A percentile compares a stretch with the other conserved stretches of the same genome.
Conservation (phyloP, 2,113 vertebrate species). For the Suricata suricatta region DNA sequence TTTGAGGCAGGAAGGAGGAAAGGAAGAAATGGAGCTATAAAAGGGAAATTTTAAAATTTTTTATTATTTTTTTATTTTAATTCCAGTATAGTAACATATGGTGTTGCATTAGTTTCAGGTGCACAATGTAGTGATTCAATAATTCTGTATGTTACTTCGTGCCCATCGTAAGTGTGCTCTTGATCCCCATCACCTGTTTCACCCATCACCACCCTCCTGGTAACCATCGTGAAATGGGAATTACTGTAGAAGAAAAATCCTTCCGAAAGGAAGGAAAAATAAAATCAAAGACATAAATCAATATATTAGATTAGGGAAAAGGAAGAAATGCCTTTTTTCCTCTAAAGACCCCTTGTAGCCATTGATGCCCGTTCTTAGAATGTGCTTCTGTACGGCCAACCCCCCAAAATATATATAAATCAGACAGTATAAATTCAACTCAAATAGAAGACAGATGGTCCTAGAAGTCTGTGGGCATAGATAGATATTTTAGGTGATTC, state of each 20-base stretch:
- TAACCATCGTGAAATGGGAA: neutral
- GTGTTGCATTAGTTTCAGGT: neutral
- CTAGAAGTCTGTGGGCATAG: conserved; percentile 41
- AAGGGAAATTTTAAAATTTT: neutral
- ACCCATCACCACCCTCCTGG: neutral
- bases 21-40: neutral
- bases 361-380: neutral
- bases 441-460: conserved; percentile 59
- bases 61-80: neutral
- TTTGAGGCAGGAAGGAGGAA: neutral
- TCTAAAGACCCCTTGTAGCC: neutral
- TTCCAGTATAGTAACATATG: neutral
- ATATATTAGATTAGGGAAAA: neutral
- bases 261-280: neutral
- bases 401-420: neutral
- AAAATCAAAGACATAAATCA: conserved; percentile 33
- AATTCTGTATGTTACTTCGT: neutral
- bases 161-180: neutral
- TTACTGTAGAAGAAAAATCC: neutral
- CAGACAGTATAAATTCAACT: conserved; percentile 51
- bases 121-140: neutral
- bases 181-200: neutral
- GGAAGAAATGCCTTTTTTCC: neutral
- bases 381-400: neutral
- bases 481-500: conserved; percentile 62